Percentiles rank a stretch among this genome's conserved stretches.
Evolutionary conservation across 2,797 vertebrate species (phyloP).

Genomic region (Rhincodon typus): DNA sequence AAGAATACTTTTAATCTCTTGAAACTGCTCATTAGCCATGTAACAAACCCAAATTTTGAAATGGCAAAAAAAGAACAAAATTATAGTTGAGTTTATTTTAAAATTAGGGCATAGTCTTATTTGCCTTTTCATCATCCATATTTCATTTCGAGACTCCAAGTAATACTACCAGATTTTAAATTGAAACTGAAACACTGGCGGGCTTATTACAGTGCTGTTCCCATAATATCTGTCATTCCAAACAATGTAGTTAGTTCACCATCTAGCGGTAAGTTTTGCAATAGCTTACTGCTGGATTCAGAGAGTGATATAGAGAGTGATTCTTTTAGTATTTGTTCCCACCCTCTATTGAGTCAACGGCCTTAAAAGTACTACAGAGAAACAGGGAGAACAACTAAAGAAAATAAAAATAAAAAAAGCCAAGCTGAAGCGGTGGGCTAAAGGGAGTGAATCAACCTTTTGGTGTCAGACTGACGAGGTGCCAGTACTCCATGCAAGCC

Average conservation of each 20-base stretch:
- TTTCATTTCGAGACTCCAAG: conserved; percentile 1
- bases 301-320: background rate
- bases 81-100: background rate
- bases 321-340: background rate
- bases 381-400: background rate
- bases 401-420: background rate
- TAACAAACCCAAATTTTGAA: background rate
- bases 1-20: background rate
- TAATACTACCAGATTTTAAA: background rate
- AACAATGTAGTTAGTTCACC: background rate
- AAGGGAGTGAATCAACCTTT: background rate
- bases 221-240: background rate
- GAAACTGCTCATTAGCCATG: background rate
- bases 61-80: background rate
- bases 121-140: too few species aligned
- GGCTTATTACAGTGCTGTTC: background rate
- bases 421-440: background rate
- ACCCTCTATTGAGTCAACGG: background rate
- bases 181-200: background rate
- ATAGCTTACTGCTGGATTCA: background rate
- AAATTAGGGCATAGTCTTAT: background rate
- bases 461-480: too few species aligned
- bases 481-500: too few species aligned
- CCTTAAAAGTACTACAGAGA: background rate
- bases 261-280: background rate